Evolutionary conservation across 35 echinoderm and acorn worm genomes (phyloP), one percentile per base, ranked within the genome.

Genomic region (Amphiura filiformis): DNA sequence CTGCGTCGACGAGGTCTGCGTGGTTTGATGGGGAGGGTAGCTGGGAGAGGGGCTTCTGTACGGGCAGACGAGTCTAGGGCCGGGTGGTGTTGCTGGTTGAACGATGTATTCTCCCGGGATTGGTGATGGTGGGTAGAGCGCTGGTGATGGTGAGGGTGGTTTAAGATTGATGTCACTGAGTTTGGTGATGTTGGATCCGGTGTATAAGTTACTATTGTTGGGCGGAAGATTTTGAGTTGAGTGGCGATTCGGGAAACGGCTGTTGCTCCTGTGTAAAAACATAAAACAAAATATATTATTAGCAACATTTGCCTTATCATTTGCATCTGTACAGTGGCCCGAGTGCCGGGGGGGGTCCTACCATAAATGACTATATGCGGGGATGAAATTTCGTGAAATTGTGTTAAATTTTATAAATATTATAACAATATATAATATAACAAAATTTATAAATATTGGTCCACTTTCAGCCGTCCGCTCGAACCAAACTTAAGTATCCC

Each of bases 21-120:
- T 34, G 91, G 91, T 41, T 93, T 93, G 81, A 93, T 93, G 13
- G 91, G 91, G 7, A 93, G 77, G 13, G 91, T 93, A 0, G 91
- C 86, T 15, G 91, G 86, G 28, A 93, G 56, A 75, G 81, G 91
- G 31, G 86, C 91, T 79, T 93, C 91, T 0, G 80, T 82, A 26
- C 15, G 80, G 17, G 35, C 80, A 22, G 39, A 35, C 80, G 44
- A 7, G 44, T 82, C 80, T 32, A 31, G 37, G 35, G 84, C 26
- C 22, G 37, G 7, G n/a, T 86, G 13, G 18, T 76, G 33, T 79
- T 2, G n/a, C 22, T 79, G 77, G 22, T 35, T 35, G 38, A 20
- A 20, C 33, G 34, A 79, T 79, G 77, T 36, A n/a, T n/a, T n/a
- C n/a, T n/a, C n/a, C n/a, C n/a, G n/a, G 7, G 44, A 7, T 7